Conservation (phyloP, 2,888 invertebrate genomes). For the Cosmia trapezina region DNA sequence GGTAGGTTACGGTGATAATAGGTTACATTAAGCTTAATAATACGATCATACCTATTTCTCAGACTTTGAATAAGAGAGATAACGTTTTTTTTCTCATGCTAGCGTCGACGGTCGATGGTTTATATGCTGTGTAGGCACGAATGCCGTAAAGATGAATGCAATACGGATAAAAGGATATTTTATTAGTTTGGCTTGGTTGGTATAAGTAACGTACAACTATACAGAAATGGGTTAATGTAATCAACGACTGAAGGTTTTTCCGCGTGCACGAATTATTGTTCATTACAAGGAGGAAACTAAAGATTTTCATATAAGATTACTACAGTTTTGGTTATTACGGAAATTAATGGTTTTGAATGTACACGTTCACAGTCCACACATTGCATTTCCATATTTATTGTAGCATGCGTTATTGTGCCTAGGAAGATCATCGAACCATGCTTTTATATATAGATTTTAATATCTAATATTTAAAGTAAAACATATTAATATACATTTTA, state of each 20-base stretch:
- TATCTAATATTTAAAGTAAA: constrained; percentile 35
- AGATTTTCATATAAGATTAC: constrained; percentile 34
- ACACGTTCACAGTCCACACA: constrained; percentile 73
- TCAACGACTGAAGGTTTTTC: constrained; percentile 37
- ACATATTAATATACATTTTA: constrained; percentile 19
- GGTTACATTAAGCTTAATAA: neutral
- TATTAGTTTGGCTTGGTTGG: constrained; percentile 45
- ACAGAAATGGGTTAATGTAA: constrained; percentile 48
- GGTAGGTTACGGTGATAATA: neutral
- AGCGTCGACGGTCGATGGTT: constrained; percentile 9
- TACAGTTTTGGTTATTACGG: constrained; percentile 31
- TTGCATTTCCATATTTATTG: constrained; percentile 71
- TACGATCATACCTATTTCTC: constrained; percentile 1
- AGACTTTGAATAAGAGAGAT: constrained; percentile 1
- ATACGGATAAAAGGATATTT: constrained; percentile 44
- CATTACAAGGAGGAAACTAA: constrained; percentile 35
- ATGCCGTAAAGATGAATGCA: constrained; percentile 38
- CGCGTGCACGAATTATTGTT: constrained; percentile 31
- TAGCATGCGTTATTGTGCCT: constrained; percentile 66
- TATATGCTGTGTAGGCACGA: constrained; percentile 21
- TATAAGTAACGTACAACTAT: constrained; percentile 14
- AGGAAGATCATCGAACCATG: constrained; percentile 47
- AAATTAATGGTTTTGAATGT: constrained; percentile 43
- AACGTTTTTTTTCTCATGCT: constrained; percentile 16
- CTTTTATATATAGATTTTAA: constrained; percentile 23